Conservation (phyloP, 2,888 invertebrate species). For the Papilio demoleus region DNA sequence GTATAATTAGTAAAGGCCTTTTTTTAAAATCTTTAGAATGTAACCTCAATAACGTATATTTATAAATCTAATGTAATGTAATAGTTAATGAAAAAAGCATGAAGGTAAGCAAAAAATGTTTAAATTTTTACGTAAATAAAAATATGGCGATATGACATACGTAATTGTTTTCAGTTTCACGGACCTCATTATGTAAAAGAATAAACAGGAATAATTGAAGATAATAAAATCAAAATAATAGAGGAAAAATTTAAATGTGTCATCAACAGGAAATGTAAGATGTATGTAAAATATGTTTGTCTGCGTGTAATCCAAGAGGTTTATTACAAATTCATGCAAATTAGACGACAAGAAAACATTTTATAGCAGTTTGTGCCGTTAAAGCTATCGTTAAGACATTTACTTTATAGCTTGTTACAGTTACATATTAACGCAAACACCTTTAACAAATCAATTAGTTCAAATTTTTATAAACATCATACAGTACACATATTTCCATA, state of each 20-base stretch:
- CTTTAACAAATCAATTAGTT: not conserved
- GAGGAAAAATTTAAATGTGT: constrained; percentile 27
- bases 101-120: not conserved
- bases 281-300: constrained; percentile 38
- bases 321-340: constrained; percentile 41
- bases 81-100: constrained; percentile 6
- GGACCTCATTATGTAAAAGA: not conserved
- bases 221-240: constrained; percentile 27
- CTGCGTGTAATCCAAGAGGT: constrained; percentile 36
- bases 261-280: constrained; percentile 35
- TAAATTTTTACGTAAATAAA: not conserved
- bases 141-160: not conserved
- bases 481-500: not conserved
- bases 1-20: not conserved
- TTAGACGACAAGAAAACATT: constrained; percentile 30
- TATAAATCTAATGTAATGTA: not conserved
- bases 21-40: not conserved
- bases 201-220: constrained; percentile 8
- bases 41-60: not conserved
- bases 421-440: not conserved
- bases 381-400: constrained; percentile 29
- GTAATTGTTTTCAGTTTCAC: not conserved
- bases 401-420: constrained; percentile 10
- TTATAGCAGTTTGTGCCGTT: constrained; percentile 33
- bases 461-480: not conserved